phyloP scores from a whole-genome alignment of 2,888 invertebrate species.

The Parnassius apollo region DNA sequence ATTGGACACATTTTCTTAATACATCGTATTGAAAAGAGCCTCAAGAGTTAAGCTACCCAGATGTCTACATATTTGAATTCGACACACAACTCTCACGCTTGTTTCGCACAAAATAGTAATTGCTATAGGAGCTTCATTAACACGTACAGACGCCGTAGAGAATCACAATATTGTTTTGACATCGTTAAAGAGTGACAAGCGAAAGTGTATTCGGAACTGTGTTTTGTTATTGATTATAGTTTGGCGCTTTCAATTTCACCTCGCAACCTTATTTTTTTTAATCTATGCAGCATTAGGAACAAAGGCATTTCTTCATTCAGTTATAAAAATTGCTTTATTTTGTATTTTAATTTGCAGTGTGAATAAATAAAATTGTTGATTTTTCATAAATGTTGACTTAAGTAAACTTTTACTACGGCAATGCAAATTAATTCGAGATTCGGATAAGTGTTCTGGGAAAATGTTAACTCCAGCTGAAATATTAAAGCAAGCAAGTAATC shows the following conservation, averaged over 20 bases:
- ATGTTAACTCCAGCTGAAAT: too few relatives aligned
- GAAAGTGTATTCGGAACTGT: slow-evolving; percentile 33
- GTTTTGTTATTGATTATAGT: slow-evolving; percentile 29
- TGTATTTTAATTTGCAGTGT: too few relatives aligned
- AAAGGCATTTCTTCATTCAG: not conserved
- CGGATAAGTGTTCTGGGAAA: too few relatives aligned
- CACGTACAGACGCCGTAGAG: slow-evolving; percentile 13
- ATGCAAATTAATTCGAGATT: too few relatives aligned
- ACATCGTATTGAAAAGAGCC: too few relatives aligned
- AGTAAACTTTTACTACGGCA: too few relatives aligned
- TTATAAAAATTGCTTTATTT: too few relatives aligned
- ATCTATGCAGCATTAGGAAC: not conserved
- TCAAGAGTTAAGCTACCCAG: too few relatives aligned
- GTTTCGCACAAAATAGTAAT: slow-evolving; percentile 7
- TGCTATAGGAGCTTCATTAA: slow-evolving; percentile 5
- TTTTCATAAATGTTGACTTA: too few relatives aligned
- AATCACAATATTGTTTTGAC: slow-evolving; percentile 35
- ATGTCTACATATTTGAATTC: not conserved
- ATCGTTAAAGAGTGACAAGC: slow-evolving; percentile 33
- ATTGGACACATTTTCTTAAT: too few relatives aligned
- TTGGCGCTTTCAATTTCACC: slow-evolving; percentile 36
- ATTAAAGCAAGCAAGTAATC: too few relatives aligned
- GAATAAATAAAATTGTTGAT: too few relatives aligned
- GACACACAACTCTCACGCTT: slow-evolving; percentile 9
- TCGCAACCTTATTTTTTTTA: slow-evolving; percentile 19